phyloP scores from a whole-genome alignment of 2,113 vertebrate genomes.

The Cyphomyrus plagiostoma region DNA sequence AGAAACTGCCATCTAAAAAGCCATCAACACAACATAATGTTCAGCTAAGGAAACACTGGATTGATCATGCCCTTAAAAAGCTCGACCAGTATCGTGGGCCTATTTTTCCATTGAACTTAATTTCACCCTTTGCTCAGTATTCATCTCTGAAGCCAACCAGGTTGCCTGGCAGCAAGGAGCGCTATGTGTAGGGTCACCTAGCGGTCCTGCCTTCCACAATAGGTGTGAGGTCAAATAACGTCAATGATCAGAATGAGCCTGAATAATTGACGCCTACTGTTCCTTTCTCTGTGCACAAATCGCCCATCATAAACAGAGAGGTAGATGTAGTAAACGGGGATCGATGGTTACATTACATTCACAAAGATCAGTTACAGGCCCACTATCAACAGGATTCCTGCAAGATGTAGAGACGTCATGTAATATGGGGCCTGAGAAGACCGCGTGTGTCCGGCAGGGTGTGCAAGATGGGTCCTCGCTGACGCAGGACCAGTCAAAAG shows the following conservation, averaged over 20 bases:
- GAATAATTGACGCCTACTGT: not conserved
- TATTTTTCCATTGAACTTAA: not conserved
- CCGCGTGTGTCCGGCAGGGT: not conserved
- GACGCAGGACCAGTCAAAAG: not conserved
- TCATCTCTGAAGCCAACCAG: not conserved
- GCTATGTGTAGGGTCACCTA: not conserved
- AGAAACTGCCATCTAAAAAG: not conserved
- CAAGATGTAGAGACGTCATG: not conserved
- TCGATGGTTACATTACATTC: not conserved
- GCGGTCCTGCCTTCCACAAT: not conserved
- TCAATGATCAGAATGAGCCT: not conserved
- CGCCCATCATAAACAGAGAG: not conserved
- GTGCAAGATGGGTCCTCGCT: not conserved
- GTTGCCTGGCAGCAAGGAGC: not conserved
- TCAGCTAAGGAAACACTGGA: not conserved
- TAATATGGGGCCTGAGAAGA: not conserved
- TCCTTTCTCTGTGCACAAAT: not conserved
- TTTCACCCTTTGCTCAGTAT: conserved; percentile 2
- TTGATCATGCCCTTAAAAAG: not conserved
- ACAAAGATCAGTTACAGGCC: not conserved
- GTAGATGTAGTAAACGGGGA: not conserved
- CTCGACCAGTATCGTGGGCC: not conserved
- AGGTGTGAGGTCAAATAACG: not conserved
- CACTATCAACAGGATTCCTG: not conserved
- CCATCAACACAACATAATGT: not conserved